Percentiles rank a stretch among this genome's conserved stretches.
Conservation (phyloP, 2,113 vertebrate genomes). For the Chaetops frenatus region DNA sequence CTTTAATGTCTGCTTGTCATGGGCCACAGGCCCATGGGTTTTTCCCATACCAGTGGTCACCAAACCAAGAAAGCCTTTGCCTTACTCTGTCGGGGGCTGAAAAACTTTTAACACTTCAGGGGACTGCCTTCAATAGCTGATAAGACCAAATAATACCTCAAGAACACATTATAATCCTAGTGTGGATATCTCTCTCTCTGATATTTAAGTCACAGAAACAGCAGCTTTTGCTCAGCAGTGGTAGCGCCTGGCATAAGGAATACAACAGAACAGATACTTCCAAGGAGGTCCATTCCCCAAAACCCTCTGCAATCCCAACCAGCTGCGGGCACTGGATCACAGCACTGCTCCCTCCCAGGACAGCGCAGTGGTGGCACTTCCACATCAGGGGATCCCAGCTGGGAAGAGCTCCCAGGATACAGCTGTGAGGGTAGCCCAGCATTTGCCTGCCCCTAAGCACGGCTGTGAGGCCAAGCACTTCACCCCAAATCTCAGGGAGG, state of each 20-base stretch:
- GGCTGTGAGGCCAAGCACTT: neutral
- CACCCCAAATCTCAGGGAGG: neutral
- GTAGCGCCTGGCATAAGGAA: neutral
- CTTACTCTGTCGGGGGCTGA: neutral
- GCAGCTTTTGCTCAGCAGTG: neutral
- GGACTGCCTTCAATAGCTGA: neutral
- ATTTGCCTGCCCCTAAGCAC: fast-evolving
- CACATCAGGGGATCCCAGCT: fast-evolving
- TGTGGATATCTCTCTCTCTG: fast-evolving
- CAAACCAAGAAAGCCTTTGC: neutral
- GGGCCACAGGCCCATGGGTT: neutral
- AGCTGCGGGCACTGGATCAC: neutral
- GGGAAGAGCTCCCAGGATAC: fast-evolving
- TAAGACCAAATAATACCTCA: neutral
- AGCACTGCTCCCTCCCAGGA: neutral
- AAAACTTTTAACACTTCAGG: neutral
- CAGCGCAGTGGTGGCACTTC: neutral
- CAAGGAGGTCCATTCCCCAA: neutral
- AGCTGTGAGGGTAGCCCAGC: fast-evolving
- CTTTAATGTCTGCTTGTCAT: neutral
- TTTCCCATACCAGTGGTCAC: neutral
- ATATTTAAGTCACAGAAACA: neutral
- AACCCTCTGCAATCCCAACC: fast-evolving
- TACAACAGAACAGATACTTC: fast-evolving
- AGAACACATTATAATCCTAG: neutral